Evolutionary conservation across 2,113 vertebrate species (phyloP).

Genomic region (Columbina picui): DNA sequence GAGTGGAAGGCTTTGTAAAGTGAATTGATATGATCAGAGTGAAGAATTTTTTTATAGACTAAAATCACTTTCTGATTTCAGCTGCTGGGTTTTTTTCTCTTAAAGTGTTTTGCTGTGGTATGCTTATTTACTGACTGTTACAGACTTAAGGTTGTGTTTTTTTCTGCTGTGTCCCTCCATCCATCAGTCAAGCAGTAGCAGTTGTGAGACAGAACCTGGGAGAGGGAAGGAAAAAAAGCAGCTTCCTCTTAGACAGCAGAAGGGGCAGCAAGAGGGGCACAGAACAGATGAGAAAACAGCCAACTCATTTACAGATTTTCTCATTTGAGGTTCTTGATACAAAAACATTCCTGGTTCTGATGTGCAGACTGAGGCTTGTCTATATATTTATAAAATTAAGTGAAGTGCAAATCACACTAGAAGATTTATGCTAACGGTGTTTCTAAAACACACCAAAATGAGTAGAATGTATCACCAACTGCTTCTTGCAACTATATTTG

Average conservation of each 20-base stretch:
- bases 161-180: slow-evolving; percentile 36
- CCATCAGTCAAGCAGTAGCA: slow-evolving; percentile 64
- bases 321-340: slow-evolving; percentile 75
- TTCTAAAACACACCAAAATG: slow-evolving; percentile 75
- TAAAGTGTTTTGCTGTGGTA: background rate
- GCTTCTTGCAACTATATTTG: slow-evolving; percentile 54
- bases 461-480: slow-evolving; percentile 73
- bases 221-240: slow-evolving; percentile 42
- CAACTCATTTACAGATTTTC: slow-evolving; percentile 76
- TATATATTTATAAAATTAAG: slow-evolving; percentile 77
- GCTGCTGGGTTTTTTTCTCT: background rate
- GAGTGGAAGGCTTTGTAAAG: background rate
- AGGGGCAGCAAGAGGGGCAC: slow-evolving; percentile 74
- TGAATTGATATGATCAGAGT: background rate
- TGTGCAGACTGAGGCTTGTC: slow-evolving; percentile 75
- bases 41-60: background rate
- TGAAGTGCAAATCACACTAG: slow-evolving; percentile 76
- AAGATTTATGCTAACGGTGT: slow-evolving; percentile 75
- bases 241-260: slow-evolving; percentile 69
- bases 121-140: slow-evolving; percentile 47
- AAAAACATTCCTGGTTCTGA: slow-evolving; percentile 75
- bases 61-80: slow-evolving; percentile 37
- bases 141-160: slow-evolving; percentile 46
- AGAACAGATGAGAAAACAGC: slow-evolving; percentile 75
- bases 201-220: slow-evolving; percentile 66